Percentiles rank a stretch among this genome's conserved stretches.
These are phyloP conservation scores for Drosophila gaucha DNA, from an alignment of 2,888 invertebrate genomes.

Conservation along the genomic window DNA sequence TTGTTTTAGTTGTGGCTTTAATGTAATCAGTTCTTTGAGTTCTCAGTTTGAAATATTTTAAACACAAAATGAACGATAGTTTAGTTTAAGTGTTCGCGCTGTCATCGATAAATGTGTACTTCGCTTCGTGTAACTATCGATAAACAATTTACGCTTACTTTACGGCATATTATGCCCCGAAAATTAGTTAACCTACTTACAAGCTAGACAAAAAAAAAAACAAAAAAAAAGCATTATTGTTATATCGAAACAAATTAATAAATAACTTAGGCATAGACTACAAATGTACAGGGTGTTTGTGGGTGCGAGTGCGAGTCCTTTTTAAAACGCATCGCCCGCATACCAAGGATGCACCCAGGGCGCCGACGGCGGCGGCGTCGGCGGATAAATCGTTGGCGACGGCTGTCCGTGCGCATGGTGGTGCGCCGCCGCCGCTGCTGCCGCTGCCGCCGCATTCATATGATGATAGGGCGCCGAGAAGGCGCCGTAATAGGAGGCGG, in stretches of 20 bases:
- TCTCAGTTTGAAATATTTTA: conserved; percentile 51
- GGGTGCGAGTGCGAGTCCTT: not conserved
- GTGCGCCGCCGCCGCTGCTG: conserved; percentile 48
- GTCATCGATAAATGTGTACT: conserved; percentile 30
- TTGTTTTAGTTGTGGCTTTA: conserved; percentile 40
- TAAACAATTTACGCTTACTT: conserved; percentile 36
- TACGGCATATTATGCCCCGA: conserved; percentile 65
- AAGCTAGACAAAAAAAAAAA: conserved; percentile 36
- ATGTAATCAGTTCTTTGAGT: conserved; percentile 78
- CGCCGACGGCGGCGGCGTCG: conserved; percentile 85
- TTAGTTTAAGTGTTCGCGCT: conserved; percentile 16
- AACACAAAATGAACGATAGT: conserved; percentile 25
- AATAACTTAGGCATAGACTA: conserved; percentile 42
- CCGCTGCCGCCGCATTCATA: conserved; percentile 47
- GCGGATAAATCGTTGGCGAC: conserved; percentile 85
- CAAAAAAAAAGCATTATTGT: not conserved
- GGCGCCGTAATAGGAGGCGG: conserved; percentile 69
- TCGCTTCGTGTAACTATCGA: conserved; percentile 23
- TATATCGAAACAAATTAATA: conserved; percentile 24
- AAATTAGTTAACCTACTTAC: conserved; percentile 74
- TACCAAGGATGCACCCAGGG: conserved; percentile 85
- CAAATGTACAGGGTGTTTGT: conserved; percentile 33
- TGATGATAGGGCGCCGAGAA: conserved; percentile 74
- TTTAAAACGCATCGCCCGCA: conserved; percentile 84
- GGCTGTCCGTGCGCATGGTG: conserved; percentile 83